A percentile compares a stretch with the other conserved stretches of the same genome.
phyloP scores from a whole-genome alignment of 2,888 invertebrate genomes.

The Cheilosia vulpina region DNA sequence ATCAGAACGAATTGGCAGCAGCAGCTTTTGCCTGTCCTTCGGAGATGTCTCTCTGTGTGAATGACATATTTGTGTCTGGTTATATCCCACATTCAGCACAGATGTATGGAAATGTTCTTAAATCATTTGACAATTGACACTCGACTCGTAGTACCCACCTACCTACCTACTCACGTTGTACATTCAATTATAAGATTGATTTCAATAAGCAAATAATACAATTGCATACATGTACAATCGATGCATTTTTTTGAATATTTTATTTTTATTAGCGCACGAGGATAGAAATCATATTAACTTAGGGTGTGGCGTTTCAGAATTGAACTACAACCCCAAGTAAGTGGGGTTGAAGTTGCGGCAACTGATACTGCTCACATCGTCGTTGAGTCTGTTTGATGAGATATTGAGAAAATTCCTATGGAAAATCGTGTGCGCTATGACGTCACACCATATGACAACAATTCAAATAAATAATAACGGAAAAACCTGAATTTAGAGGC shows the following conservation, averaged over 20 bases:
- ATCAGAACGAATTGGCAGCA: background rate
- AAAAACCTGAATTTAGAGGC: too few relatives aligned
- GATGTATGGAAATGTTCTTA: background rate
- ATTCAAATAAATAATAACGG: too few relatives aligned
- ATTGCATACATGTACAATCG: background rate
- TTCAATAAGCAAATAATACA: slow-evolving; percentile 32
- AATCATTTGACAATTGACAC: too few relatives aligned
- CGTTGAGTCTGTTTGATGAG: too few relatives aligned
- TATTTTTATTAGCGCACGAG: background rate
- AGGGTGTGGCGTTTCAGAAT: too few relatives aligned
- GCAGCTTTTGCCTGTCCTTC: background rate
- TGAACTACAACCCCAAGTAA: too few relatives aligned
- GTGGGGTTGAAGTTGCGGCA: too few relatives aligned
- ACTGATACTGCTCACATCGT: too few relatives aligned
- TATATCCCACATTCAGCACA: background rate
- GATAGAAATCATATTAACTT: background rate
- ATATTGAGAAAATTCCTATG: too few relatives aligned
- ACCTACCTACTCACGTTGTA: background rate
- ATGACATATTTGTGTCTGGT: background rate
- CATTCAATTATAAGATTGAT: slow-evolving; percentile 37
- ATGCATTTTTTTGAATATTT: slow-evolving; percentile 4
- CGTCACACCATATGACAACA: too few relatives aligned
- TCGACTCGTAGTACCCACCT: background rate
- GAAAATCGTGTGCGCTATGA: too few relatives aligned
- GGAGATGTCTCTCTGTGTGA: background rate